Evolutionary conservation across 2,888 invertebrate genomes (phyloP).

Genomic region (Drosophila barbarae): DNA sequence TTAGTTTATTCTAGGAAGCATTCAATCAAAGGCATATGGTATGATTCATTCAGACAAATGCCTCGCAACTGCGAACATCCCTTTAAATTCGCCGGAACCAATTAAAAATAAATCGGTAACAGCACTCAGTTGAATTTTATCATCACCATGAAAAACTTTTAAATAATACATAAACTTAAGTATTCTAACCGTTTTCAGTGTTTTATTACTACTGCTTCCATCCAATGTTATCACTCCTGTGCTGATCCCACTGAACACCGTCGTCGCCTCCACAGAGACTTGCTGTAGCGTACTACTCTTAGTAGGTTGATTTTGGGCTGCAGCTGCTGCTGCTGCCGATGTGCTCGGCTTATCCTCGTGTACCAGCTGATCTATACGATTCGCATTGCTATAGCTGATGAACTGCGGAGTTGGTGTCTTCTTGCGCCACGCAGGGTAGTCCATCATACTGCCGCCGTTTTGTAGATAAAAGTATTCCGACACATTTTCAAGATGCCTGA

Average conservation of each 20-base stretch:
- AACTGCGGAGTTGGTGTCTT: slow-evolving; percentile 88
- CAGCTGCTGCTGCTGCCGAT: slow-evolving; percentile 59
- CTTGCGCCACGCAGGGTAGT: slow-evolving; percentile 91
- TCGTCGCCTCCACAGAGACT: slow-evolving; percentile 19
- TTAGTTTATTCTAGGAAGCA: neutral
- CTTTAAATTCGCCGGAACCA: slow-evolving; percentile 37
- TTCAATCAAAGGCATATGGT: too few relatives aligned
- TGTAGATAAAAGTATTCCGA: slow-evolving; percentile 93
- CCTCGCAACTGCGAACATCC: slow-evolving; percentile 72
- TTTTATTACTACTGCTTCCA: slow-evolving; percentile 48
- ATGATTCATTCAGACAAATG: slow-evolving; percentile 65
- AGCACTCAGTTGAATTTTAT: slow-evolving; percentile 56
- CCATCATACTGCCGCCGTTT: slow-evolving; percentile 92
- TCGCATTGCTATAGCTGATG: slow-evolving; percentile 87
- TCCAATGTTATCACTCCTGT: slow-evolving; percentile 52
- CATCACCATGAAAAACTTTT: slow-evolving; percentile 49
- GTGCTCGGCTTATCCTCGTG: slow-evolving; percentile 74
- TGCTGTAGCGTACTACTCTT: slow-evolving; percentile 34
- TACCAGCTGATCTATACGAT: slow-evolving; percentile 84
- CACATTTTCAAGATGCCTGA: slow-evolving; percentile 87
- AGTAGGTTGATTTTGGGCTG: slow-evolving; percentile 49
- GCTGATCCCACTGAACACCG: slow-evolving; percentile 32
- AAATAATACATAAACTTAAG: neutral
- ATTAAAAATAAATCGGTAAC: slow-evolving; percentile 63
- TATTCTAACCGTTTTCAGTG: slow-evolving; percentile 56